These are phyloP conservation scores for Ptiloglossa arizonensis DNA, from an alignment of 1,140 invertebrate genomes.

Conservation along the genomic window DNA sequence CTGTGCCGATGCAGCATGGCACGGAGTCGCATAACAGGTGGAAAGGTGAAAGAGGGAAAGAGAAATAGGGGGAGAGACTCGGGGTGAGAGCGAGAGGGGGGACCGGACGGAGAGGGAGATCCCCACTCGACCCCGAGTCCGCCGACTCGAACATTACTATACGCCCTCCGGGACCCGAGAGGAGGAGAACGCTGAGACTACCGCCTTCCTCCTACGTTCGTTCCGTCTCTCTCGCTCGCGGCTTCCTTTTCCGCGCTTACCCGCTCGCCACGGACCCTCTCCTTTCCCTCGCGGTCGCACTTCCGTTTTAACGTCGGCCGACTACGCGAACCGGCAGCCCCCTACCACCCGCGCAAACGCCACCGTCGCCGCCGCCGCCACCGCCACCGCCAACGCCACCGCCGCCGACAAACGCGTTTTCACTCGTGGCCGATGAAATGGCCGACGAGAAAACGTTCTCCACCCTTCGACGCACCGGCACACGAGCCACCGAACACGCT, in stretches of 20 bases:
- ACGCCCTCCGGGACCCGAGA: slow-evolving; percentile 76
- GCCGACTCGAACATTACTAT: slow-evolving; percentile 78
- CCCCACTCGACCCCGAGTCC: slow-evolving; percentile 71
- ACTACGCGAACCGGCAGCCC: slow-evolving; percentile 56
- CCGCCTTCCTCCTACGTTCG: slow-evolving; percentile 76
- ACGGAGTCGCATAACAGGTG: slow-evolving; percentile 77
- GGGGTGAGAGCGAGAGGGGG: slow-evolving; percentile 35
- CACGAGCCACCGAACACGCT: neutral
- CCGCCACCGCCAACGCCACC: no score
- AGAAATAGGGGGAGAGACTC: slow-evolving; percentile 21
- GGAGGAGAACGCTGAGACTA: slow-evolving; percentile 79
- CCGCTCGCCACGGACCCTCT: neutral
- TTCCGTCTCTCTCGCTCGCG: slow-evolving; percentile 31
- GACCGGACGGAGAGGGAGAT: slow-evolving; percentile 56
- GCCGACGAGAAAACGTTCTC: slow-evolving; percentile 70
- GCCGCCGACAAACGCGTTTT: slow-evolving; percentile 66
- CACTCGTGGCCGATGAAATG: slow-evolving; percentile 73
- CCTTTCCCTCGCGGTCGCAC: slow-evolving; percentile 38
- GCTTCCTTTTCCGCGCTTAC: slow-evolving; percentile 3
- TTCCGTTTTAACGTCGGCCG: slow-evolving; percentile 70
- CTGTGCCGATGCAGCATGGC: slow-evolving; percentile 72
- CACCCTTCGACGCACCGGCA: slow-evolving; percentile 35
- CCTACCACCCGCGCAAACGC: slow-evolving; percentile 75
- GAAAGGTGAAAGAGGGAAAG: slow-evolving; percentile 63
- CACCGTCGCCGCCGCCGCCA: no score